Evolutionary conservation across 2,113 vertebrate species (phyloP), one percentile per base, ranked within the genome.

Genomic region (Hippolais icterina): DNA sequence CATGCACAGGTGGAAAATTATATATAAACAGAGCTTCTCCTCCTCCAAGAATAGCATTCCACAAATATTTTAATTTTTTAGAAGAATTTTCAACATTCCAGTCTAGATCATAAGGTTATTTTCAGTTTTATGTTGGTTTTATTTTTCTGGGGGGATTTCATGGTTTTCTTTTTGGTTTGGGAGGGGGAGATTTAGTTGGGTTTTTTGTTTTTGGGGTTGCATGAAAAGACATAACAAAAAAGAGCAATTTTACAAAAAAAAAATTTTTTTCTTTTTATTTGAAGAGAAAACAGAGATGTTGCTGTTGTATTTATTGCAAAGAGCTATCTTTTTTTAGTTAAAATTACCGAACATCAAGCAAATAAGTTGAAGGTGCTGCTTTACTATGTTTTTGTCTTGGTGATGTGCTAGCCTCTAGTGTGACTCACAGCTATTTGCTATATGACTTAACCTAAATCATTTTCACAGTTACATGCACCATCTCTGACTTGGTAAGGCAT

Each of bases 171-270:
- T 76, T 66, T 66, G 3, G 1, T 31, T 23, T 24, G 4, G 42
- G 42, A 7, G 8, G 10, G 4, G 2, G 3, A 29, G 11, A 21
- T 35, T 28, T 41, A 5, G 5, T 27, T 41, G 6, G 6, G 2
- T 2, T 41, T 33, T 28, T 23, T 57, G 9, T 6, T 90, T 57
- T 47, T 50, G 37, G 87, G 49, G 22, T 52, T 64, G 23, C 18
- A 12, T 84, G 28, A 66, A 39, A 44, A 81, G 4, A 61, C 3
- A 7, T 13, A 91, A 52, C 9, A 61, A 66, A 61, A 17, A 81
- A 60, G 15, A 83, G 4, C 41, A 65, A 19, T 75, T 82, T 85
- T 82, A 49, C 8, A 5, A 41, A 87, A 25, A 9, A 60, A 12
- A 21, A 44, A 17, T 39, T 7, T 15, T 20, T 1, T 41, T 83